Evolutionary conservation across 2,113 vertebrate genomes (phyloP).

Genomic region (Herpetotheres cachinnans): DNA sequence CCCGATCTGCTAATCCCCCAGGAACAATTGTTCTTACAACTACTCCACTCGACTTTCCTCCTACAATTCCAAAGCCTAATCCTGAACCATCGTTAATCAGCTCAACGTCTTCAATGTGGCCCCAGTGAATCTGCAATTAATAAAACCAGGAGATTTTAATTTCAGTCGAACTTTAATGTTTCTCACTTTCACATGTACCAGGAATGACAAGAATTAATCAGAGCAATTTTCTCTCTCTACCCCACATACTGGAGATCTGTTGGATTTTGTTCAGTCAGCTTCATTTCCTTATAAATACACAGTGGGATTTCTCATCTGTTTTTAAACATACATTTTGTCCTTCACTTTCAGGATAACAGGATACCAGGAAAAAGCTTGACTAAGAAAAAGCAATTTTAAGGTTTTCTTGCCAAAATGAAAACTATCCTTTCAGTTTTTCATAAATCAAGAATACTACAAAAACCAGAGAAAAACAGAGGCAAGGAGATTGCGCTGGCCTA

Average conservation of each 20-base stretch:
- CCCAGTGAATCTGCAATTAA: conserved; percentile 83
- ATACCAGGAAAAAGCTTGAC: neutral
- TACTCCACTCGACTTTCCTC: conserved; percentile 87
- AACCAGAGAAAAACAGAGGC: conserved; percentile 17
- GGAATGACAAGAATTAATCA: neutral
- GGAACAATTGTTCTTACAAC: conserved; percentile 92
- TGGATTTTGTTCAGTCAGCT: conserved; percentile 15
- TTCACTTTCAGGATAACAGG: conserved; percentile 5
- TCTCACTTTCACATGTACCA: neutral
- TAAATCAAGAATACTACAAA: conserved; percentile 19
- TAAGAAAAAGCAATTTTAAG: neutral
- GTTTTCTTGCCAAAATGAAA: conserved; percentile 31
- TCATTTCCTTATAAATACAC: neutral
- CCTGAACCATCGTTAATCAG: conserved; percentile 93
- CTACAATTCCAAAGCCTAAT: conserved; percentile 96
- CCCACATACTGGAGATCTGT: neutral
- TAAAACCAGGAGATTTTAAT: conserved; percentile 24
- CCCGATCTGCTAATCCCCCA: conserved; percentile 88
- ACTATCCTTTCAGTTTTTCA: neutral
- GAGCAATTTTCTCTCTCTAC: neutral
- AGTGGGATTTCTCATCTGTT: conserved; percentile 47
- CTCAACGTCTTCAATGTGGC: conserved; percentile 88
- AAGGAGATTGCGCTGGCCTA: neutral
- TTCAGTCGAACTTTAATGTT: neutral
- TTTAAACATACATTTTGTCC: neutral